Evolutionary conservation across 64 coral and sea anemone genomes (phyloP).

Genomic region (Actinia tenebrosa): DNA sequence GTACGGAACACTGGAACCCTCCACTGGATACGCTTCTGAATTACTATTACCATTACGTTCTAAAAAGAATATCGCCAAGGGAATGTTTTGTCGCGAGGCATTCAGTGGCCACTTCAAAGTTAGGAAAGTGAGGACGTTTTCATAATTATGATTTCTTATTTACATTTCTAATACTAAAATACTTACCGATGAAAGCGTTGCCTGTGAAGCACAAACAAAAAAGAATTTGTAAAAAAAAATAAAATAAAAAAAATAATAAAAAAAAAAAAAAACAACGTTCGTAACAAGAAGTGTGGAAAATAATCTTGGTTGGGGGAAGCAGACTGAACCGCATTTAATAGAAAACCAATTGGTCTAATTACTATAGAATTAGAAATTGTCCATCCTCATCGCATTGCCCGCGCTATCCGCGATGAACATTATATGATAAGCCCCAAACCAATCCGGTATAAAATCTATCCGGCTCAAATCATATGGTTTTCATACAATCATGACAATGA

Average conservation of each 20-base stretch:
- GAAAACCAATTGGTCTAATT: neutral
- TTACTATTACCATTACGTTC: neutral
- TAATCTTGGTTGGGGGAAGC: neutral
- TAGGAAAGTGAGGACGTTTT: too few species aligned
- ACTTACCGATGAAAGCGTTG: slow-evolving; percentile 16
- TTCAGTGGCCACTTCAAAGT: too few species aligned
- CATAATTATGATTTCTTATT: too few species aligned
- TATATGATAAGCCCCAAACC: too few species aligned
- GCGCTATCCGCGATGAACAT: too few species aligned
- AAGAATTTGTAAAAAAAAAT: too few species aligned
- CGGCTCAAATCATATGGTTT: neutral
- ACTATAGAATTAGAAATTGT: too few species aligned
- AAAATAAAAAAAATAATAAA: too few species aligned
- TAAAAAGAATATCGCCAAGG: too few species aligned
- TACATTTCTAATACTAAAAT: neutral
- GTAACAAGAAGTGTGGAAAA: neutral
- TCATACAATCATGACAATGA: neutral
- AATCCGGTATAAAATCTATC: neutral
- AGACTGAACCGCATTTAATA: neutral
- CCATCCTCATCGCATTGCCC: too few species aligned
- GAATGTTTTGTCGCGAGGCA: neutral
- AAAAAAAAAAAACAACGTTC: neutral
- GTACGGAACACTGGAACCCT: too few species aligned
- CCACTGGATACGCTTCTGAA: neutral
- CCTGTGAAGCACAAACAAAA: neutral